Evolutionary conservation across 2,888 invertebrate genomes (phyloP).

Genomic region (Amorpha juglandis): DNA sequence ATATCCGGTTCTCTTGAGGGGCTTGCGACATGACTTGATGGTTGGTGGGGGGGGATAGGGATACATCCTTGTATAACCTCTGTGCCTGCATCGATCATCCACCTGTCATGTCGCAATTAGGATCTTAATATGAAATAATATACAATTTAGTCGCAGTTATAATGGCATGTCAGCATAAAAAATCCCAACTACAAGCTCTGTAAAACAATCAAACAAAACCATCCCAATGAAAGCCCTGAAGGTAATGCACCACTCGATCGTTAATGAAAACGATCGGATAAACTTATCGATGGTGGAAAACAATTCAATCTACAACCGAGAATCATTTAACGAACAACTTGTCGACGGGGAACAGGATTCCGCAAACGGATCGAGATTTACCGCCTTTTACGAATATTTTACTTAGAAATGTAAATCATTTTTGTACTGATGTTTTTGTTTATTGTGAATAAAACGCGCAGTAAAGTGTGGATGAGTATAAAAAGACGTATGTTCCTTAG

Average conservation of each 20-base stretch:
- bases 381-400: neutral
- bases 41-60: too few species aligned
- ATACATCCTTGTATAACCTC: too few species aligned
- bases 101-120: too few species aligned
- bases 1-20: too few species aligned
- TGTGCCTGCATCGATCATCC: too few species aligned
- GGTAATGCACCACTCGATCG: neutral
- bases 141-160: too few species aligned
- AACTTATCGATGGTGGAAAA: neutral
- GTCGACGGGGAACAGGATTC: neutral
- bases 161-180: too few species aligned
- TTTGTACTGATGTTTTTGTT: neutral
- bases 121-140: too few species aligned
- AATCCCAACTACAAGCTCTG: too few species aligned
- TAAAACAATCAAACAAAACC: neutral
- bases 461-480: too few species aligned
- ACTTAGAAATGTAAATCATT: neutral
- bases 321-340: constrained; percentile 22
- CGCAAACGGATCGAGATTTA: neutral
- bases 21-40: too few species aligned
- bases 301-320: constrained; percentile 19
- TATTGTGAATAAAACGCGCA: neutral
- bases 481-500: too few species aligned
- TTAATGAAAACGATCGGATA: constrained; percentile 10
- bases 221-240: neutral